These are phyloP conservation scores for Lacanobia wlatinum DNA, from an alignment of 2,888 invertebrate genomes.

Conservation along the genomic window DNA sequence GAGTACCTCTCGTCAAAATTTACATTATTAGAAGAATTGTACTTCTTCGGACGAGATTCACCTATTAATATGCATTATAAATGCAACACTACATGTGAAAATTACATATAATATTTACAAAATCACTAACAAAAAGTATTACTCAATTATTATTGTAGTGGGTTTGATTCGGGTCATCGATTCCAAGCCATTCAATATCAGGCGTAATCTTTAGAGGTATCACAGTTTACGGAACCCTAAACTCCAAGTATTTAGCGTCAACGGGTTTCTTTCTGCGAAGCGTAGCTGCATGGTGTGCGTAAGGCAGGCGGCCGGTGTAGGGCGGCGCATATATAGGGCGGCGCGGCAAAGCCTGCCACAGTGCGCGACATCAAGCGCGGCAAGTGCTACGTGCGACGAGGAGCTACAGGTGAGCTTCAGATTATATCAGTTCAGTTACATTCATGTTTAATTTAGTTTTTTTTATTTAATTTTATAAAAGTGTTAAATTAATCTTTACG, in stretches of 20 bases:
- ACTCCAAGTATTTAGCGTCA: neutral
- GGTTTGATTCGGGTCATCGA: no score
- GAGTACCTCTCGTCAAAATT: no score
- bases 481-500: neutral
- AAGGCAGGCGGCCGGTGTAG: constrained; percentile 20
- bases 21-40: no score
- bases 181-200: neutral
- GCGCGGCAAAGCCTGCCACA: constrained; percentile 18
- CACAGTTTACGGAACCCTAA: constrained; percentile 7
- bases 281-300: neutral
- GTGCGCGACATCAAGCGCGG: constrained; percentile 34
- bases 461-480: neutral
- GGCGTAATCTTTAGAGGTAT: neutral
- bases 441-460: neutral
- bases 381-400: neutral
- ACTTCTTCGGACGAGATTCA: no score
- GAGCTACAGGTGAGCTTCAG: constrained; percentile 5
- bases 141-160: no score
- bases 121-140: no score
- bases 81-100: no score
- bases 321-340: constrained; percentile 49
- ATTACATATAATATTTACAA: no score
- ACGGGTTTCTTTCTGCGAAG: constrained; percentile 35
- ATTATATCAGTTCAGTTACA: neutral
- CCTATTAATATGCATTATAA: no score